Percentiles rank a stretch among this genome's conserved stretches.
phyloP scores from a whole-genome alignment of 2,888 invertebrate species.

The Acleris literana region DNA sequence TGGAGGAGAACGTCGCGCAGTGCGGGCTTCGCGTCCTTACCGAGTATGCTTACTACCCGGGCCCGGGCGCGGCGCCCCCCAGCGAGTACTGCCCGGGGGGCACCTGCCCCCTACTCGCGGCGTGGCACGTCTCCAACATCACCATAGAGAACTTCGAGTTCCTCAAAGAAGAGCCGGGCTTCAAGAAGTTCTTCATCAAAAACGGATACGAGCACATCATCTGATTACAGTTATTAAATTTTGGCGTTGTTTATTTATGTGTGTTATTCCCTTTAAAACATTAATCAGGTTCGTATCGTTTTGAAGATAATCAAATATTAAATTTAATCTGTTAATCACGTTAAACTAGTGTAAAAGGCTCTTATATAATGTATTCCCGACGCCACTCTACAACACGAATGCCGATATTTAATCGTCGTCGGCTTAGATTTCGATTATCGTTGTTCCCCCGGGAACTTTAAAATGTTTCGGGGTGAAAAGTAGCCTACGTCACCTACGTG shows the following conservation, averaged over 20 bases:
- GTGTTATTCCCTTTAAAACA: not conserved
- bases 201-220: slow-evolving; percentile 44
- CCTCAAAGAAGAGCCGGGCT: slow-evolving; percentile 62
- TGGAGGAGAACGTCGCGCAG: slow-evolving; percentile 58
- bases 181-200: slow-evolving; percentile 66
- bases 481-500: too few relatives aligned
- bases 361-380: too few relatives aligned
- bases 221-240: slow-evolving; percentile 14
- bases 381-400: too few relatives aligned
- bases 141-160: slow-evolving; percentile 73
- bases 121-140: slow-evolving; percentile 71
- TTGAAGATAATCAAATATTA: too few relatives aligned
- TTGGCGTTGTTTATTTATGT: not conserved
- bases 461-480: too few relatives aligned
- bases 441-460: too few relatives aligned
- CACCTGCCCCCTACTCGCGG: slow-evolving; percentile 66
- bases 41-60: slow-evolving; percentile 71
- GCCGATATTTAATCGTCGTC: too few relatives aligned
- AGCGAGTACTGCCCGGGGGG: slow-evolving; percentile 70
- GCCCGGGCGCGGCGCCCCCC: slow-evolving; percentile 50
- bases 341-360: too few relatives aligned
- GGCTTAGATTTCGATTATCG: too few relatives aligned
- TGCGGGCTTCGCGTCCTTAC: slow-evolving; percentile 66
- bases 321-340: too few relatives aligned
- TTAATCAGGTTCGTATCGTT: too few relatives aligned